phyloP scores from a whole-genome alignment of 2,888 invertebrate genomes.

The Pinctada fucata region DNA sequence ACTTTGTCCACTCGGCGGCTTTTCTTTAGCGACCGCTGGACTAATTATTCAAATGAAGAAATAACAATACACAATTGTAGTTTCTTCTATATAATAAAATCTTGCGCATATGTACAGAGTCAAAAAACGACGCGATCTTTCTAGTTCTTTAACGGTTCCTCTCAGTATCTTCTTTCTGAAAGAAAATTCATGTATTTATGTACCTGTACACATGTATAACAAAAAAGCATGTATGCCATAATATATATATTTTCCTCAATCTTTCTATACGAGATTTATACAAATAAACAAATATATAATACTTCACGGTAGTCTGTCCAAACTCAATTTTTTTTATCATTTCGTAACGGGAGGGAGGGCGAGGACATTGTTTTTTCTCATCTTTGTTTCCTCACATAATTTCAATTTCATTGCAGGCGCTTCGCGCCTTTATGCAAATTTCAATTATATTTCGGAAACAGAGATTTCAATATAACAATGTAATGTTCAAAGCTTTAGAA shows the following conservation, averaged over 20 bases:
- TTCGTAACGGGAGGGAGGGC: neutral
- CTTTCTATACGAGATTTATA: too few species aligned
- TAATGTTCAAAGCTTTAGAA: neutral
- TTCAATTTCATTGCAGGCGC: neutral
- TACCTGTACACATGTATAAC: too few species aligned
- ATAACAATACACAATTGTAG: neutral
- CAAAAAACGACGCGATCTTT: neutral
- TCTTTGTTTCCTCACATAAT: neutral
- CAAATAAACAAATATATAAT: too few species aligned
- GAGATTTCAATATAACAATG: conserved; percentile 1
- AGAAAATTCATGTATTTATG: neutral
- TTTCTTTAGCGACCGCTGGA: neutral
- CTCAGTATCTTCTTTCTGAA: neutral
- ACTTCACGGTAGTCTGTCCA: too few species aligned
- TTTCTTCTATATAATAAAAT: neutral
- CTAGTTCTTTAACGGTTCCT: neutral
- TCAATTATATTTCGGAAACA: conserved; percentile 1
- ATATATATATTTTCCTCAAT: too few species aligned
- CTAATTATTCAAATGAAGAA: neutral
- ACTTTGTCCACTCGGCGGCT: neutral
- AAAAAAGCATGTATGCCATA: too few species aligned
- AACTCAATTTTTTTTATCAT: neutral
- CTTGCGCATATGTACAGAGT: neutral
- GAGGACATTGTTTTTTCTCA: neutral
- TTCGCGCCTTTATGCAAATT: neutral